Evolutionary conservation across 2,888 invertebrate species (phyloP), one percentile per base, ranked within the genome.

Genomic region (Temnothorax unifasciatus): DNA sequence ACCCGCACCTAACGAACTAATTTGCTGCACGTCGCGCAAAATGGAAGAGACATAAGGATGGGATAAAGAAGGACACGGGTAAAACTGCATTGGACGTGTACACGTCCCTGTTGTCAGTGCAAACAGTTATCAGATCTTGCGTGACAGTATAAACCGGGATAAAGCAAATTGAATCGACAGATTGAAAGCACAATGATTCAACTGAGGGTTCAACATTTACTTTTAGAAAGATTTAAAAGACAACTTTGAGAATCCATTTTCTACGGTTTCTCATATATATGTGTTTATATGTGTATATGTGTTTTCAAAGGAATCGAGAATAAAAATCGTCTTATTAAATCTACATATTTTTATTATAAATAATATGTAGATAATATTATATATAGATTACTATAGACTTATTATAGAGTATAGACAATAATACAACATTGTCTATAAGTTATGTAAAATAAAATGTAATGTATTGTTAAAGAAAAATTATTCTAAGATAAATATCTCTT

Each of bases 1-100:
- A 79, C 41, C 34, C 41, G 74, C 50, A 71, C 29, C 64, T 84
- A 86, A 86, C 63, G 84, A 84, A 86, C 84, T 84, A 79, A 86
- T 84, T 83, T 83, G 76, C 68, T 66, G 69, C 68, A 69, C 57
- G 54, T 75, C 68, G 47, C 69, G 47, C 38, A 44, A 83, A 77
- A 73, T 83, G 59, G 61, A 68, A 79, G 74, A 83, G 63, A 83
- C 68, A 74, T 66, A 74, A 85, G 76, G 82, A 75, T 44, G 44
- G 41, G n/a, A 59, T 63, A 52, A 57, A 44, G 59, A 50, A 57
- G 21, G 6, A 41, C 34, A 21, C 6, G 29, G 15, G 25, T 47
- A 41, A 61, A 63, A 57, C 21, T 38, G 61, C 21, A 61, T 38
- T 21, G 59, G 64, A 44, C 29, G 63, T 18, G 5, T 41, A 64